These are phyloP conservation scores for Sphyrna mokarran DNA, from an alignment of 2,113 vertebrate species.

Conservation along the genomic window DNA sequence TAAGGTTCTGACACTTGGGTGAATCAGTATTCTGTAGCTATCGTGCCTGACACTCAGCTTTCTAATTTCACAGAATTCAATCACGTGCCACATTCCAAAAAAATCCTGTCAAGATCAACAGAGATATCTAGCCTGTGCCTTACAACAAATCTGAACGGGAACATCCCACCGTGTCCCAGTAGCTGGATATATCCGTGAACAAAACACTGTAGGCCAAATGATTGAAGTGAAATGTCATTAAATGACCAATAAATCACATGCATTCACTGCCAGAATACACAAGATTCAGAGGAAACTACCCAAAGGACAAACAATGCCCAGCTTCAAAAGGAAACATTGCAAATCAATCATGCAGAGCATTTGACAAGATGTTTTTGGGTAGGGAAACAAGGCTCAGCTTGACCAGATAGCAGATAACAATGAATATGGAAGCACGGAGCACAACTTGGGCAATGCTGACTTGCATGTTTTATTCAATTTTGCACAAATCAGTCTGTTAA, in stretches of 20 bases:
- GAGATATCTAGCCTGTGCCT: not conserved
- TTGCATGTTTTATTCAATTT: not conserved
- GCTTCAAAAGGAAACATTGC: not conserved
- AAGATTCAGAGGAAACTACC: not conserved
- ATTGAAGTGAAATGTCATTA: not conserved
- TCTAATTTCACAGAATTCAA: not conserved
- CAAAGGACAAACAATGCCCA: not conserved
- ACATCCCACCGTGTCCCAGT: not conserved
- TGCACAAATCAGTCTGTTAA: not conserved
- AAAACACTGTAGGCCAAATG: not conserved
- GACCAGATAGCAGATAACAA: not conserved
- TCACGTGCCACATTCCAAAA: not conserved
- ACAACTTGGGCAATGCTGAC: not conserved
- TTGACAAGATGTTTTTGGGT: not conserved
- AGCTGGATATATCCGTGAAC: not conserved
- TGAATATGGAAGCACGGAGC: too few species aligned
- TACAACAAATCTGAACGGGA: not conserved
- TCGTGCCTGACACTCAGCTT: not conserved
- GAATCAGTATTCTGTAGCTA: not conserved
- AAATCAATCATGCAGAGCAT: not conserved
- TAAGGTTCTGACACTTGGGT: not conserved
- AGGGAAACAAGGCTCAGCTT: not conserved
- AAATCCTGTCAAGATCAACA: not conserved
- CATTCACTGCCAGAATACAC: not conserved
- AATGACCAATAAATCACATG: not conserved